Base-by-base conservation (phyloP, 2,113 vertebrate genomes). In the cat (Felis catus) region DNA sequence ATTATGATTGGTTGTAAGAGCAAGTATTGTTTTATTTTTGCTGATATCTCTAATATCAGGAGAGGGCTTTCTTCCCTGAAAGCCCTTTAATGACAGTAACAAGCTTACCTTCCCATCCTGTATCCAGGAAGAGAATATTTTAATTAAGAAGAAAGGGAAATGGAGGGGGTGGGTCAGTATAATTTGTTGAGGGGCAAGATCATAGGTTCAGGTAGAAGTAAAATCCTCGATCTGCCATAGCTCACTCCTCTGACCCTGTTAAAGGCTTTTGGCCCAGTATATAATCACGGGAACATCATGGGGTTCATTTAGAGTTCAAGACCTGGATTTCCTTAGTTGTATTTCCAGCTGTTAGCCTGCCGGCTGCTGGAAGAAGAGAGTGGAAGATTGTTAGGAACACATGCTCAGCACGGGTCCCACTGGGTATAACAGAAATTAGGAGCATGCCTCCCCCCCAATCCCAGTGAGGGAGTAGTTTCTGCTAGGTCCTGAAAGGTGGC, bases 111-210 rank as follows among this genome's bases (percentile, higher is more conserved):
- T 51, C 63, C 65, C 10, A 85, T 25, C 31, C 74, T 65, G 7
- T 81, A 81, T 65, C 33, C 25, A 87, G 45, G n/a, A 83, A 94
- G 65, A 29, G n/a, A 73, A 66, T 19, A 39, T 88, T 91, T 80
- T 80, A 61, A 53, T 93, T 73, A 89, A 96, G 36, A 89, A 10
- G 18, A 82, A 90, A 94, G 41, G 19, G 41, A 84, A 92, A 15
- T 78, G 21, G 29, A 25, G 23, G 5, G 2, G 9, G 74, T 18
- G 41, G 13, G 25, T 78, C 13, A 41, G 13, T 18, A 2, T 45
- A 8, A 39, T 68, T 65, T 53, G 92, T 87, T 90, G 14, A 76
- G 58, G 4, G 51, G 13, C 23, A 83, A 91, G 7, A 79, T 9
- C 45, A 89, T 94, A 76, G 4, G 36, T 85, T 80, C 23, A 39